Evolutionary conservation across 2,888 invertebrate genomes (phyloP).

Genomic region (Neoitamus cyanurus): DNA sequence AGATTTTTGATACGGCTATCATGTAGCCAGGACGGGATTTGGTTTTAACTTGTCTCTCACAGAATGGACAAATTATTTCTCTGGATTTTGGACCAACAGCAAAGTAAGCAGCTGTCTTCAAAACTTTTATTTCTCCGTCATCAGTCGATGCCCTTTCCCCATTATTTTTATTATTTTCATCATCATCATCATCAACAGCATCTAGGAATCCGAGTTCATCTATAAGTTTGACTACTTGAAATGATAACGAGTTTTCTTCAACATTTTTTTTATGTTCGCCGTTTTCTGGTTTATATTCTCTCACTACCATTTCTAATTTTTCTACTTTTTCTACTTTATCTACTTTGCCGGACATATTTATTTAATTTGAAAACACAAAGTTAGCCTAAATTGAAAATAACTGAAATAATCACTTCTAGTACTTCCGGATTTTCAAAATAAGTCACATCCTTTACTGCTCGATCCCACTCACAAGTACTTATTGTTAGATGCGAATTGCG

Average conservation of each 20-base stretch:
- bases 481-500: no score
- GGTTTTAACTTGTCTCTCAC: conserved; percentile 58
- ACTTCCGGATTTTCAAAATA: background rate
- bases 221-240: background rate
- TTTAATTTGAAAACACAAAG: no score
- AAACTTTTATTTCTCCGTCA: background rate
- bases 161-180: background rate
- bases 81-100: conserved; percentile 62
- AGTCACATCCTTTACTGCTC: background rate
- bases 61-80: conserved; percentile 60
- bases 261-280: background rate
- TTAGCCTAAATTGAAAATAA: background rate
- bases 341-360: background rate
- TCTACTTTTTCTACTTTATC: background rate
- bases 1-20: background rate
- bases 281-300: background rate
- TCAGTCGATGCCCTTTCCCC: background rate
- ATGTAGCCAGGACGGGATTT: conserved; percentile 52
- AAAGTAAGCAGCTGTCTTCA: conserved; percentile 55
- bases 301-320: no score
- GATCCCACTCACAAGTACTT: background rate
- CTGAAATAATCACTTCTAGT: background rate
- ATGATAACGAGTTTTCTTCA: background rate
- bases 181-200: background rate
- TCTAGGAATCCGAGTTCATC: background rate